Evolutionary conservation across 1,140 invertebrate species (phyloP).

Genomic region (Brevipalpus yothersi): DNA sequence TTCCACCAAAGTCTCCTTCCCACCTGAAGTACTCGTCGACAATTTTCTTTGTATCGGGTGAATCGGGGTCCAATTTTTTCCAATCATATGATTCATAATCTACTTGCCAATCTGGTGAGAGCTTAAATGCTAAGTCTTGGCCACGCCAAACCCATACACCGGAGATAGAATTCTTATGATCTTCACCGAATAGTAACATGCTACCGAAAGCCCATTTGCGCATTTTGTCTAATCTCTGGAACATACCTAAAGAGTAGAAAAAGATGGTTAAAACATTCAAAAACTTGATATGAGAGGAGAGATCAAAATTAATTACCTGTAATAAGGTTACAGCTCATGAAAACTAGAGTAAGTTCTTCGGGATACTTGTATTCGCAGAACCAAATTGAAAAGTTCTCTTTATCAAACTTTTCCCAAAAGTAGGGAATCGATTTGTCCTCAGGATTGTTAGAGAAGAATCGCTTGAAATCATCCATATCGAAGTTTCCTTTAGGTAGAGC

Average conservation of each 20-base stretch:
- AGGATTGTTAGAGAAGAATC: constrained; percentile 88
- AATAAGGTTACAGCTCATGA: constrained; percentile 90
- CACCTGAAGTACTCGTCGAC: constrained; percentile 81
- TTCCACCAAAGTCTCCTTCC: constrained; percentile 57
- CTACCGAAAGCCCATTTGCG: constrained; percentile 86
- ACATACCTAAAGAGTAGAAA: constrained; percentile 40
- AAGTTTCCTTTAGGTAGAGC: constrained; percentile 66
- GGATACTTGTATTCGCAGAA: constrained; percentile 88
- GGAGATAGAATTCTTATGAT: constrained; percentile 76
- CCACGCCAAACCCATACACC: constrained; percentile 94
- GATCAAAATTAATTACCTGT: constrained; percentile 23
- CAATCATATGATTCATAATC: constrained; percentile 93
- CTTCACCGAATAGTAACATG: constrained; percentile 70
- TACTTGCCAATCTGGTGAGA: constrained; percentile 73
- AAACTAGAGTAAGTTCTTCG: constrained; percentile 67
- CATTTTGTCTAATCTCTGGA: constrained; percentile 91
- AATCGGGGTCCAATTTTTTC: constrained; percentile 70
- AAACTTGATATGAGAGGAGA: constrained; percentile 14
- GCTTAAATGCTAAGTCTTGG: constrained; percentile 68
- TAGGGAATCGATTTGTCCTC: constrained; percentile 78
- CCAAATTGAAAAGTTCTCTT: constrained; percentile 93
- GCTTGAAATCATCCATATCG: constrained; percentile 90
- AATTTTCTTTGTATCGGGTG: constrained; percentile 59
- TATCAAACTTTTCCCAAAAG: constrained; percentile 96
- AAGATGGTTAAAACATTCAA: constrained; percentile 11